Conservation (phyloP, 2,113 vertebrate species). For the Brachirus orientalis region DNA sequence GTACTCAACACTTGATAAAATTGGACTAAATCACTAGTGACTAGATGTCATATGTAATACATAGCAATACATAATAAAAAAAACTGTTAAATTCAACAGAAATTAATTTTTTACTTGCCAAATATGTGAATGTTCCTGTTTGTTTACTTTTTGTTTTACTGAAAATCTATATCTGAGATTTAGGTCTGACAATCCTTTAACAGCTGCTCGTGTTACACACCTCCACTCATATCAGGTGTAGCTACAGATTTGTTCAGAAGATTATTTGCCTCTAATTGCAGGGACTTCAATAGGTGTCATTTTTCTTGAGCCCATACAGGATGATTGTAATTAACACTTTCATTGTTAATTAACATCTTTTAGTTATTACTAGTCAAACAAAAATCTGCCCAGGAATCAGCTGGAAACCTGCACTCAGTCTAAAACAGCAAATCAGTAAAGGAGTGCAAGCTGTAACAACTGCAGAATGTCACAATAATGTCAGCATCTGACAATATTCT, state of each 20-base stretch:
- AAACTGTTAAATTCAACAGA: too few species aligned
- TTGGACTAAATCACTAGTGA: slow-evolving; percentile 11
- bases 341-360: slow-evolving; percentile 40
- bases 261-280: slow-evolving; percentile 37
- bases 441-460: background rate
- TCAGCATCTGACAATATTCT: background rate
- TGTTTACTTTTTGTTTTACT: slow-evolving; percentile 4
- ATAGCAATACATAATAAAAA: too few species aligned
- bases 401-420: slow-evolving; percentile 22
- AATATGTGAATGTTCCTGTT: background rate
- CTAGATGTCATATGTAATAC: background rate
- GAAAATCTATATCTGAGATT: background rate
- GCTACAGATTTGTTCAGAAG: slow-evolving; percentile 46
- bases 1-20: background rate
- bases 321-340: slow-evolving; percentile 47
- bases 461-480: slow-evolving; percentile 9
- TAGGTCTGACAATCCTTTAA: background rate
- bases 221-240: slow-evolving; percentile 27
- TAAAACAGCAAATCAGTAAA: slow-evolving; percentile 17
- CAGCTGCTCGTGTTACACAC: slow-evolving; percentile 32
- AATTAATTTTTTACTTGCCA: background rate
- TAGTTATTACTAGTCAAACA: slow-evolving; percentile 28
- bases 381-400: slow-evolving; percentile 14
- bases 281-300: slow-evolving; percentile 17
- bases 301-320: slow-evolving; percentile 16